Evolutionary conservation across 2,888 invertebrate genomes (phyloP), one percentile per base, ranked within the genome.

Genomic region (Spicauda simplicius): DNA sequence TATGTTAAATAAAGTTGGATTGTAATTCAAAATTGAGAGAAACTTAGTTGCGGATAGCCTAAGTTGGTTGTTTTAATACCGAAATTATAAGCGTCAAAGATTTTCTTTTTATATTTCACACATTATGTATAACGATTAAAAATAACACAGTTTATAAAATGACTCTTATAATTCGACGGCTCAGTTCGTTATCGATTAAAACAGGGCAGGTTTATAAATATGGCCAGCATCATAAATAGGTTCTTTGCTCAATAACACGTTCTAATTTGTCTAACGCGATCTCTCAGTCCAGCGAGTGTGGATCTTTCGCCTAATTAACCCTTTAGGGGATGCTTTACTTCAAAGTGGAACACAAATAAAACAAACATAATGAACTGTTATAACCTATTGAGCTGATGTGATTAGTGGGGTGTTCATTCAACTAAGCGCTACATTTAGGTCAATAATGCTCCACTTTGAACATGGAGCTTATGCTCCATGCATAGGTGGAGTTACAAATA

Each of bases 231-330:
- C 84, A 85, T 85, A 84, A 84, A 81, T 80, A 80, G 79, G 82
- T 83, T 82, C 86, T 87, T 85, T 88, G 87, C 84, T 89, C 90
- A 87, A 89, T 90, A 89, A 86, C 81, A 88, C 85, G 89, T 84
- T 86, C 83, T 90, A 91, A 90, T 90, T 90, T 88, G 86, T 84
- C 80, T 88, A 87, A 90, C 85, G 76, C 79, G 90, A 91, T 91
- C 87, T 87, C 80, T 78, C 86, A 80, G 85, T 72, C 82, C 90
- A 83, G 73, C 79, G 87, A 75, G 80, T 81, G 84, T 86, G 88
- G 86, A 87, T 87, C 87, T 91, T 85, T 90, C 92, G 81, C 90
- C 86, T 90, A 92, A 91, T 93, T 93, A 92, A 85, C 88, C 86
- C 85, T 88, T 85, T 88, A 89, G 80, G 74, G 80, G 80, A 76